phyloP scores from a whole-genome alignment of 2,797 vertebrate genomes.

The Tenualosa ilisha region DNA sequence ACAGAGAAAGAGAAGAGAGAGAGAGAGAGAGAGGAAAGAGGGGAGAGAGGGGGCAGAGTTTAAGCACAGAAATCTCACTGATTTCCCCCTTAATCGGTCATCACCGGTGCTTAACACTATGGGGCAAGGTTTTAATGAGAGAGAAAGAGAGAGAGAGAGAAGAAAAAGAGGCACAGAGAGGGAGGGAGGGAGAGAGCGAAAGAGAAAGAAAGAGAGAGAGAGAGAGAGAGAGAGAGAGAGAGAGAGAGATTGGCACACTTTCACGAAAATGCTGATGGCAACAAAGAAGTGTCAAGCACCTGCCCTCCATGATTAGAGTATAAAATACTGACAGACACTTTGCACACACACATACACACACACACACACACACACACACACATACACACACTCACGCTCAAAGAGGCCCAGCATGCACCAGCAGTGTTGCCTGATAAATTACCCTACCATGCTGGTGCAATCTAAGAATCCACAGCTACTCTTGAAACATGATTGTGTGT shows the following conservation, averaged over 20 bases:
- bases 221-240: background rate
- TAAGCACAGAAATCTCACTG: conserved; percentile 11
- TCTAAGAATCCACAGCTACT: background rate
- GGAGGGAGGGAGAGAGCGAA: background rate
- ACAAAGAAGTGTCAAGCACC: conserved; percentile 20
- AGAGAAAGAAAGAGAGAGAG: background rate
- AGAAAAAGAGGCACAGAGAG: background rate
- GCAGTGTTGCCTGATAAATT: background rate
- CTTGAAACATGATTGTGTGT: conserved; percentile 3
- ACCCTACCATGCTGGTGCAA: background rate
- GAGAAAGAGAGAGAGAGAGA: background rate
- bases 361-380: conserved; percentile 31
- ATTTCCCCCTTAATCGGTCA: conserved; percentile 10
- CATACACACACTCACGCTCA: conserved; percentile 44
- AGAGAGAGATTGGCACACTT: background rate
- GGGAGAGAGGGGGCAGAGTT: background rate
- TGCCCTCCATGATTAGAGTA: background rate
- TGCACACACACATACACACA: conserved; percentile 8
- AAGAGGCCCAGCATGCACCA: conserved; percentile 37
- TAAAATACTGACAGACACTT: background rate
- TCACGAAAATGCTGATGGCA: conserved; percentile 7
- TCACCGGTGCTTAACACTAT: background rate
- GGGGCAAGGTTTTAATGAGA: background rate
- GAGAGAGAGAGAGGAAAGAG: background rate
- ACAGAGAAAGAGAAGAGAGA: background rate